phyloP scores from a whole-genome alignment of 2,113 vertebrate genomes.

The Anguilla japonica region DNA sequence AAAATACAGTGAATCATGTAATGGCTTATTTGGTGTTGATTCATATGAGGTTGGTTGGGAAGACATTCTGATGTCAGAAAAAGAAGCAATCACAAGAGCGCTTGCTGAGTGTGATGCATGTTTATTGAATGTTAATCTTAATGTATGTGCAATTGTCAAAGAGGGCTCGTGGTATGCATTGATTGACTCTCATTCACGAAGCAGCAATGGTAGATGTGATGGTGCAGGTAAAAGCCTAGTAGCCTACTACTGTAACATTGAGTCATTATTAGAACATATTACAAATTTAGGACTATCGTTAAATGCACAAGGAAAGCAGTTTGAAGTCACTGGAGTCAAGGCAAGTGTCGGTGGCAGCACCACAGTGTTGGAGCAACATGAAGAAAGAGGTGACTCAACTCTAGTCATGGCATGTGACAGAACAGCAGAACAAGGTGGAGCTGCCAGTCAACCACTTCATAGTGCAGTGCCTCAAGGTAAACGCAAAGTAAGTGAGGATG shows the following conservation, averaged over 20 bases:
- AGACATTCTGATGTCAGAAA: neutral
- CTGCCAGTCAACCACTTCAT: too few relatives aligned
- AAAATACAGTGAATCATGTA: slow-evolving; percentile 3
- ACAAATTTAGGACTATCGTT: neutral
- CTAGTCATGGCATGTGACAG: too few relatives aligned
- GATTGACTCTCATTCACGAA: slow-evolving; percentile 6
- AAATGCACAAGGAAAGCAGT: neutral
- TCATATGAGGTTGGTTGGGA: neutral
- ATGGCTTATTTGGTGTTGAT: neutral
- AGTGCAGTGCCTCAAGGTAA: too few relatives aligned
- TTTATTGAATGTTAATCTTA: neutral
- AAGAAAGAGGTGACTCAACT: too few relatives aligned
- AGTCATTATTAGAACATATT: neutral
- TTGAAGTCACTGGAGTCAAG: neutral
- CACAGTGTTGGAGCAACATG: too few relatives aligned
- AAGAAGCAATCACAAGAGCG: neutral
- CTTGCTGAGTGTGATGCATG: neutral
- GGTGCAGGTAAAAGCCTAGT: neutral
- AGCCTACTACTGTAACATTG: neutral
- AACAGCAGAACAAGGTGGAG: too few relatives aligned
- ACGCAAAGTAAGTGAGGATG: too few relatives aligned
- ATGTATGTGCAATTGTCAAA: slow-evolving; percentile 1
- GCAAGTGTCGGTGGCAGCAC: too few relatives aligned
- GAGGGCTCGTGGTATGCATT: neutral
- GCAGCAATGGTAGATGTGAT: neutral